These are phyloP conservation scores for Notolabrus celidotus DNA, from an alignment of 2,797 vertebrate genomes.

Conservation along the genomic window DNA sequence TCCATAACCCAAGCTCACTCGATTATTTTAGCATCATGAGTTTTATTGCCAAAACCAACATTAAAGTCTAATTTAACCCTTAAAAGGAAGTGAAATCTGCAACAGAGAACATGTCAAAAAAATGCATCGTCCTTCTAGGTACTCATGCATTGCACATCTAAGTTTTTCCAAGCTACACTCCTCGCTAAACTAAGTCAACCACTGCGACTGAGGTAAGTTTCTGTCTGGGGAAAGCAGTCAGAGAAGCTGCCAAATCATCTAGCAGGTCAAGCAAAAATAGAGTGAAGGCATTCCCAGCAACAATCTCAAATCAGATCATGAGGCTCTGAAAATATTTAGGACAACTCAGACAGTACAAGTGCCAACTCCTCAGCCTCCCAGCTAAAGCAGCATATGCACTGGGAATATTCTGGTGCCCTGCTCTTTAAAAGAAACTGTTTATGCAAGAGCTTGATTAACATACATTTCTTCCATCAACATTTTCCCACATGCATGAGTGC, in stretches of 20 bases:
- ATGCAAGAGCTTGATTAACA: slow-evolving; percentile 21
- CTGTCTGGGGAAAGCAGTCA: not conserved
- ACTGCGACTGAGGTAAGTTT: not conserved
- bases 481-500: not conserved
- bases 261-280: not conserved
- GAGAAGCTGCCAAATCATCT: not conserved
- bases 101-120: too few species aligned
- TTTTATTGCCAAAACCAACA: too few species aligned
- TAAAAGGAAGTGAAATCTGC: too few species aligned
- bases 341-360: slow-evolving; percentile 18
- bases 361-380: slow-evolving; percentile 34
- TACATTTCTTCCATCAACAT: slow-evolving; percentile 9
- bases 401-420: not conserved
- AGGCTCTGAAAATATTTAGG: slow-evolving; percentile 28
- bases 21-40: too few species aligned
- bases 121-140: too few species aligned
- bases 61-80: too few species aligned
- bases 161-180: not conserved
- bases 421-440: slow-evolving; percentile 29
- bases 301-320: slow-evolving; percentile 38
- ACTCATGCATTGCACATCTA: too few species aligned
- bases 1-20: too few species aligned
- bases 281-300: slow-evolving; percentile 10
- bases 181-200: not conserved
- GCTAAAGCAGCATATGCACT: slow-evolving; percentile 10